Percentiles rank a stretch among this genome's conserved stretches.
phyloP scores from a whole-genome alignment of 1,140 invertebrate genomes.

The Macrocentrus cingulum region DNA sequence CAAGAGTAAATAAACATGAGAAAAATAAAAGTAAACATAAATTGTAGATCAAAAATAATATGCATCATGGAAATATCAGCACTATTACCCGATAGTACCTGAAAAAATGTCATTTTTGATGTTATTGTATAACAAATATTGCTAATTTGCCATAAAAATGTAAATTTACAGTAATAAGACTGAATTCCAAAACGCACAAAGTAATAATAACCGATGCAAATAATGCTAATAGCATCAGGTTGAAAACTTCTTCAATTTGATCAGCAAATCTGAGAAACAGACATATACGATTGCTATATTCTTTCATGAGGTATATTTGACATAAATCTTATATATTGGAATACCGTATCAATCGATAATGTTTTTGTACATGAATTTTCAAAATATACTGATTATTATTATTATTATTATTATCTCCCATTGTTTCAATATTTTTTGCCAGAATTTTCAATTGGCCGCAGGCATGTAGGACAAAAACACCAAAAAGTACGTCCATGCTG shows the following conservation, averaged over 20 bases:
- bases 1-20: constrained; percentile 18
- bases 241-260: constrained; percentile 11
- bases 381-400: background rate
- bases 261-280: background rate
- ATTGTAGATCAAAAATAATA: constrained; percentile 6
- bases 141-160: background rate
- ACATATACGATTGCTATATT: too few relatives aligned
- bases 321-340: too few relatives aligned
- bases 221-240: constrained; percentile 6
- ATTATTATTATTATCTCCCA: background rate
- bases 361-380: background rate
- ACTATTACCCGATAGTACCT: background rate
- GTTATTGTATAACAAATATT: background rate
- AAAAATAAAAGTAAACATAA: constrained; percentile 1
- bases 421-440: background rate
- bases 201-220: background rate
- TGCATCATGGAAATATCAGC: background rate
- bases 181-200: constrained; percentile 1
- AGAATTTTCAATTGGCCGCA: constrained; percentile 18
- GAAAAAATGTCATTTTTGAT: background rate
- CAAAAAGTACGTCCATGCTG: constrained; percentile 8
- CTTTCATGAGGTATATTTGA: too few relatives aligned
- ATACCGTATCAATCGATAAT: constrained; percentile 7
- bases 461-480: constrained; percentile 1
- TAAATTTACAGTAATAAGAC: background rate